These are phyloP conservation scores for Cerastis leucographa DNA, from an alignment of 2,888 invertebrate genomes.

Conservation along the genomic window DNA sequence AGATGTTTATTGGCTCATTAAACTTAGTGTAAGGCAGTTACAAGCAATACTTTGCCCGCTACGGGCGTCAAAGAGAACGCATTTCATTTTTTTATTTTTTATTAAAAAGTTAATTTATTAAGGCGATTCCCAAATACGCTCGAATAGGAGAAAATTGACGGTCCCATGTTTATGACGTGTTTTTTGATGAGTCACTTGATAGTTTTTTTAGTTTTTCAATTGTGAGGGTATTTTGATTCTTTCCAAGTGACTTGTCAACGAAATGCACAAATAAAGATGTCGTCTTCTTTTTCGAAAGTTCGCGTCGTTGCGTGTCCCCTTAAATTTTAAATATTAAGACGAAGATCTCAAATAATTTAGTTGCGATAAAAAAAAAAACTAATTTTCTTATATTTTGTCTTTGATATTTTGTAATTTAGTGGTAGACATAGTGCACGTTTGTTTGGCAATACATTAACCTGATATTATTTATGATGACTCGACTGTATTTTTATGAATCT, in stretches of 20 bases:
- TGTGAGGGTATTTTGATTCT: conserved; percentile 50
- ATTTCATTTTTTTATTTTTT: conserved; percentile 83
- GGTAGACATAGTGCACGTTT: conserved; percentile 86
- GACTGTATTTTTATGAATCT: conserved; percentile 79
- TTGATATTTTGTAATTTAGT: conserved; percentile 78
- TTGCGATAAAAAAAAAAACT: conserved; percentile 72
- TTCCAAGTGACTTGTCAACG: conserved; percentile 47
- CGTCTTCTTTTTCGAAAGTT: conserved; percentile 53
- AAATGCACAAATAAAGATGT: conserved; percentile 44
- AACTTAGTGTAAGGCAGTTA: conserved; percentile 78
- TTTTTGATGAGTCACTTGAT: conserved; percentile 44
- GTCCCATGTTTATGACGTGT: conserved; percentile 49
- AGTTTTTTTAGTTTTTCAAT: conserved; percentile 29
- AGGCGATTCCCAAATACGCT: conserved; percentile 63
- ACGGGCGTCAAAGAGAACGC: conserved; percentile 86
- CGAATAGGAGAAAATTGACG: conserved; percentile 57
- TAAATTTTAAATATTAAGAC: conserved; percentile 79
- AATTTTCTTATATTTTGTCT: conserved; percentile 75
- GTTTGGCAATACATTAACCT: conserved; percentile 81
- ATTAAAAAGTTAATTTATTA: conserved; percentile 69
- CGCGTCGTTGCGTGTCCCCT: conserved; percentile 67
- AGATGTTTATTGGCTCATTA: conserved; percentile 77
- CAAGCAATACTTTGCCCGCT: conserved; percentile 79
- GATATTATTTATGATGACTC: conserved; percentile 70
- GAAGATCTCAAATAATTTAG: conserved; percentile 90